A percentile compares a stretch with the other conserved stretches of the same genome.
These are phyloP conservation scores for Hetaerina titia DNA, from an alignment of 2,888 invertebrate genomes.

Conservation along the genomic window DNA sequence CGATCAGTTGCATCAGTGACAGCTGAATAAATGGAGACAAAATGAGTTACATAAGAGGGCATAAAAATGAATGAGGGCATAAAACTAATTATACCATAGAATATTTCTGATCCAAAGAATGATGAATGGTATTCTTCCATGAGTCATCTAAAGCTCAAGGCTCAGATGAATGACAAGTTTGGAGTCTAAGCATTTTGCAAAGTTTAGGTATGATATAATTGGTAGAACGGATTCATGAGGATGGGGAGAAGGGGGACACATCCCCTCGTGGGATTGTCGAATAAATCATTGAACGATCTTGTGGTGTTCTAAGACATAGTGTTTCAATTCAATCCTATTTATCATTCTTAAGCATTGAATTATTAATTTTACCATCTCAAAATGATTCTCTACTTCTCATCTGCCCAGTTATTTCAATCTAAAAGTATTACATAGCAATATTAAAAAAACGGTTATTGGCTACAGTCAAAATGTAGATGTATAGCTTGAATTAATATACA, in stretches of 20 bases:
- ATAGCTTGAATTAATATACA: no score
- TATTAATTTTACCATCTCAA: no score
- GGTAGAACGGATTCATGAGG: neutral
- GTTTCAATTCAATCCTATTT: no score
- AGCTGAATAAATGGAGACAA: neutral
- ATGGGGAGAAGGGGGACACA: neutral
- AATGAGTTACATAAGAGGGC: neutral
- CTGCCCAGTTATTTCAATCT: no score
- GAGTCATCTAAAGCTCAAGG: neutral
- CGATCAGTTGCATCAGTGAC: neutral
- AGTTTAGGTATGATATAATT: neutral
- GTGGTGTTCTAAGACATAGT: no score
- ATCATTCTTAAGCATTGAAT: no score
- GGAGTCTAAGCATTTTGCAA: neutral
- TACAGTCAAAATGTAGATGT: no score
- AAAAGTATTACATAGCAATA: no score
- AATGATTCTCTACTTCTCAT: no score
- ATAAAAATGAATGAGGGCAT: neutral
- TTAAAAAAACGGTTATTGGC: no score
- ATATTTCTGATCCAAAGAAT: neutral
- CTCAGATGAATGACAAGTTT: neutral
- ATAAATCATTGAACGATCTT: neutral
- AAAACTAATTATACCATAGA: neutral
- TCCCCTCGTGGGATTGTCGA: neutral
- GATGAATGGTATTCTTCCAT: neutral